Base-by-base conservation (phyloP, 2,888 invertebrate genomes). In the Saturnia pavonia region DNA sequence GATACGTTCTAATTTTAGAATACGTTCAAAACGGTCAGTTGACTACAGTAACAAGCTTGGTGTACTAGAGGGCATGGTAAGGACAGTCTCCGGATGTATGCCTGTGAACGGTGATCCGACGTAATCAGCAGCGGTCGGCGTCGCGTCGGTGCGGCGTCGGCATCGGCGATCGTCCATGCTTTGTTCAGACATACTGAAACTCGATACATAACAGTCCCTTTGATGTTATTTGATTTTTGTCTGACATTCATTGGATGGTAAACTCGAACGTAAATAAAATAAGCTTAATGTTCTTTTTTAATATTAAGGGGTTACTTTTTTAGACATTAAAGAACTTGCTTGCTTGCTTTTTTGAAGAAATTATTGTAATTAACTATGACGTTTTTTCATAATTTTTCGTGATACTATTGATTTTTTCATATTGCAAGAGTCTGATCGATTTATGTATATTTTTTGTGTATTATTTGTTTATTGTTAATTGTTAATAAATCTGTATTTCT, bases 191-290 rank as follows among this genome's bases (percentile, higher is more conserved):
- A n/a, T 84, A 84, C 84, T 80, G 85, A 82, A 85, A 86, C 80
- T 76, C 77, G 87, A 86, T 86, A 85, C 82, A 84, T 80, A 85
- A 85, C 80, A 81, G 81, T 78, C 78, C 77, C 88, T 90, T 89
- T 90, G 88, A 90, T 86, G 84, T 85, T 80, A 76, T 78, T 83
- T 78, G 81, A 82, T 83, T 85, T 83, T 82, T 76, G 81, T 84
- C 85, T 84, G 83, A 86, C 86, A 85, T 87, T 85, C 78, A 77
- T 76, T 78, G 80, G 82, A 79, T 76, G 40, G 63, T 48, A 22
- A 63, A 71, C 51, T 66, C 70, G 72, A 73, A 74, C 73, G 77
- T 82, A 80, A 82, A 82, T 82, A 81, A 80, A 82, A 82, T 82
- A 81, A 78, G 76, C 72, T 19, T 76, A 80, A 78, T 80, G 78